These are phyloP conservation scores for chimpanzee (Pan troglodytes) DNA, from an alignment of 2,113 vertebrate species.

Conservation along the genomic window NHGRI_mPanTro3-v2.1_pri NC_072408.2:11068501-11069000, in stretches of 20 bases:
- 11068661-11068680: neutral
- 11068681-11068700: neutral
- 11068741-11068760: neutral
- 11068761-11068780: neutral
- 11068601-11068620: neutral
- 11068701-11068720: neutral
- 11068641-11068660: neutral
- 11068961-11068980: neutral
- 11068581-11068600: neutral
- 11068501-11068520: neutral
- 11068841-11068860: neutral
- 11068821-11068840: neutral
- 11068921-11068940: neutral
- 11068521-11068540: neutral
- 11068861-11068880: neutral
- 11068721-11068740: neutral
- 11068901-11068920: neutral
- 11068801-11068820: neutral
- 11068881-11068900: neutral
- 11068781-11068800: too few relatives aligned
- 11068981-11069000: neutral
- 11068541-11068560: neutral
- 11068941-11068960: neutral
- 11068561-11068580: neutral
- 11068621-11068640: neutral